phyloP scores from a whole-genome alignment of 2,888 invertebrate genomes.

The Embidobia sp. region DNA sequence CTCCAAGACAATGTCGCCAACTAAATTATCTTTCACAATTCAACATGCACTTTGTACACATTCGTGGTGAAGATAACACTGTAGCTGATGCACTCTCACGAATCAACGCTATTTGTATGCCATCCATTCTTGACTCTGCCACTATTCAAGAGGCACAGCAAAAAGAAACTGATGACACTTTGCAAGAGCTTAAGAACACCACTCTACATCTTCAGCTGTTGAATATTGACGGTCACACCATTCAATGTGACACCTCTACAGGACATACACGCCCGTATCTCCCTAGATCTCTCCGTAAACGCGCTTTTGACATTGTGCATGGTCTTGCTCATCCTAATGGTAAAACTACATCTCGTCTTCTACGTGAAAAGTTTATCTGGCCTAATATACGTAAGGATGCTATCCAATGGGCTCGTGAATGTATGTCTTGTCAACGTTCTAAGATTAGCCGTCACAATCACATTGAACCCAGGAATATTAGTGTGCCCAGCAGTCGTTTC shows the following conservation, averaged over 20 bases:
- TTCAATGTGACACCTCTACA: constrained; percentile 5
- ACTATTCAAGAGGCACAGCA: neutral
- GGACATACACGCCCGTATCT: constrained; percentile 2
- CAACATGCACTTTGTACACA: neutral
- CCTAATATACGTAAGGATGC: constrained; percentile 68
- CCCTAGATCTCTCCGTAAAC: neutral
- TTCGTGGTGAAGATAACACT: neutral
- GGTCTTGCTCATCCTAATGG: constrained; percentile 26
- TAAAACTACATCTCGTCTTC: constrained; percentile 36
- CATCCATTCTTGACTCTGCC: neutral
- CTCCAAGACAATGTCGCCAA: neutral
- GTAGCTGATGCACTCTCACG: constrained; percentile 5
- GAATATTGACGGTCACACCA: neutral
- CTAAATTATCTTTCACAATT: neutral
- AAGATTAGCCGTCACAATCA: constrained; percentile 72
- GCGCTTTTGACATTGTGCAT: constrained; percentile 50
- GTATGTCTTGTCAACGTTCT: constrained; percentile 69
- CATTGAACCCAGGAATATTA: constrained; percentile 16
- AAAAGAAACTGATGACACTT: neutral
- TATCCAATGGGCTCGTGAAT: constrained; percentile 69
- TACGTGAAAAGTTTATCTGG: constrained; percentile 66
- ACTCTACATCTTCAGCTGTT: neutral
- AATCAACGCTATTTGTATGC: neutral
- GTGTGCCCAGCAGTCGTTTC: constrained; percentile 69
- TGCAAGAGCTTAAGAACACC: neutral